Base-by-base conservation (phyloP, 2,888 invertebrate species). In the Chaetoderma sp. region DNA sequence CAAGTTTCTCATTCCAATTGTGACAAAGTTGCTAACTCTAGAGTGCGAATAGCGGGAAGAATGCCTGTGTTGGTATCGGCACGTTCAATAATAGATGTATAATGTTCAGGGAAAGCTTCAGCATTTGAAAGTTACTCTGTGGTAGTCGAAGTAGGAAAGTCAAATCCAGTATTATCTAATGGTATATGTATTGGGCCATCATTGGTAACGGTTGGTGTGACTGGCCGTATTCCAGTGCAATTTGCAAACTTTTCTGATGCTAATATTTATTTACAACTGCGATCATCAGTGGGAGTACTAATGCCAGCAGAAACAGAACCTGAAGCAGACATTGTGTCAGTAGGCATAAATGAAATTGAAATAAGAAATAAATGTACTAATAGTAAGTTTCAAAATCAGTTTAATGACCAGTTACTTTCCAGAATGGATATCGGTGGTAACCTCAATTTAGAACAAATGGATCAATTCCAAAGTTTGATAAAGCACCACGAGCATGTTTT, bases 241-340 rank as follows among this genome's bases (percentile, higher is more conserved):
- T 16, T 57, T 6, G 44, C 57, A 13, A 57, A 57, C 23, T 57
- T 57, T 57, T 23, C 21, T 39, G 57, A 57, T 8, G 18, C n/a
- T 23, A 44, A 57, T 39, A 27, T 39, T 6, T 57, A 57, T 25
- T 10, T 57, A 4, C 39, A 50, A 25, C 50, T 8, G 5, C 10
- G 50, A 50, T 13, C 50, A 10, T 5, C 8, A 4, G 28, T 50
- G 25, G 18, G 50, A 27, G 6, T 25, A 8, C 6, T 50, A 6
- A 18, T 25, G 10, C 16, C 6, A 23, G 6, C 8, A 27, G 27
- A 13, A 10, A 13, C 27, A 13, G 23, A 25, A 6, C 18, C 50
- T 18, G 50, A 50, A 13, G 27, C 28, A 10, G 25, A 50, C 5
- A 18, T 50, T 27, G 8, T 13, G 10, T 30, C 25, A 23, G 50